A percentile compares a stretch with the other conserved stretches of the same genome.
phyloP scores from a whole-genome alignment of 2,113 vertebrate species.

The Dendrocopos noguchii region DNA sequence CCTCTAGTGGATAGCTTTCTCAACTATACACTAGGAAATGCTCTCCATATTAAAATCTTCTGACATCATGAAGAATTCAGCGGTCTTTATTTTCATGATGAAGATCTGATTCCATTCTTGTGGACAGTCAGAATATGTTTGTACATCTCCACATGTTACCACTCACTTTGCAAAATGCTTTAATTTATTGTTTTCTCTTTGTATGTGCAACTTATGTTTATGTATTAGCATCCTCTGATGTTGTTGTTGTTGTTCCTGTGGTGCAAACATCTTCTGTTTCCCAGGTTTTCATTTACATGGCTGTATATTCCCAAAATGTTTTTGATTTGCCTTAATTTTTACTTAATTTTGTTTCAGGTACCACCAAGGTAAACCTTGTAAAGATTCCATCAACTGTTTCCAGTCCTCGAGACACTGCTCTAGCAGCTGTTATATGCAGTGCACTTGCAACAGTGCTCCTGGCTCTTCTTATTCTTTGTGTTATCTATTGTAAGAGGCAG shows the following conservation, averaged over 20 bases:
- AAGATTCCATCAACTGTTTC: constrained; percentile 88
- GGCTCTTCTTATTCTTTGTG: constrained; percentile 92
- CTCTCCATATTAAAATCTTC: not conserved
- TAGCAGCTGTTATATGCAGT: constrained; percentile 95
- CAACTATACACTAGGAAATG: not conserved
- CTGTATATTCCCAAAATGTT: not conserved
- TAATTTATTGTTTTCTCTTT: not conserved
- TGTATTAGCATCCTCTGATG: not conserved
- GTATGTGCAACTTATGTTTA: not conserved
- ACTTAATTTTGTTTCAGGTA: constrained; percentile 78
- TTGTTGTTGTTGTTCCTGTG: not conserved
- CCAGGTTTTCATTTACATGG: not conserved
- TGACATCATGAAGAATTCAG: not conserved
- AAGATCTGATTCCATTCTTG: not conserved
- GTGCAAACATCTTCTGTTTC: not conserved
- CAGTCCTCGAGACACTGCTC: constrained; percentile 91
- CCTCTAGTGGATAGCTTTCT: constrained; percentile 27
- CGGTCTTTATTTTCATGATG: not conserved
- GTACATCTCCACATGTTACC: not conserved
- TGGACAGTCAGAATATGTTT: not conserved
- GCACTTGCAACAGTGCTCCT: constrained; percentile 92
- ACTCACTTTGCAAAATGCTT: not conserved
- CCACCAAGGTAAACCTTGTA: constrained; percentile 91
- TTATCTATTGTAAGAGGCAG: constrained; percentile 97
- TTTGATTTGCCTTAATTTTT: not conserved